These are phyloP conservation scores for Paedocypris sp. DNA, from an alignment of 2,113 vertebrate species.

Conservation along the genomic window DNA sequence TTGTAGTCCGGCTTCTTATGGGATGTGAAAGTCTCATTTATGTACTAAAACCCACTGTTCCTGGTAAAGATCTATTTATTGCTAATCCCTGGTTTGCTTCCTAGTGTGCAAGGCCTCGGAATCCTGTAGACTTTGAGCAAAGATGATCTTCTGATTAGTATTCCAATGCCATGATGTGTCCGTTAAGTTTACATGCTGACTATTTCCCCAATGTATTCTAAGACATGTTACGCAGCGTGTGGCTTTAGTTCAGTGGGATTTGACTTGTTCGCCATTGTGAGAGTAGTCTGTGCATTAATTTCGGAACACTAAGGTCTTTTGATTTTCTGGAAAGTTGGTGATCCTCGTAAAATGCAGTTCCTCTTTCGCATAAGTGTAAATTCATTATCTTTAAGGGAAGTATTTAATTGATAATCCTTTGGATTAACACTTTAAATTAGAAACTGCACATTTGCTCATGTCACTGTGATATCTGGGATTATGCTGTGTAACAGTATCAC, in stretches of 20 bases:
- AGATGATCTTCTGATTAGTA: slow-evolving; percentile 71
- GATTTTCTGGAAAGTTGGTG: slow-evolving; percentile 56
- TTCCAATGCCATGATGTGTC: slow-evolving; percentile 60
- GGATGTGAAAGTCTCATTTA: slow-evolving; percentile 49
- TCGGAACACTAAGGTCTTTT: slow-evolving; percentile 43
- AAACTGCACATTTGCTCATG: slow-evolving; percentile 51
- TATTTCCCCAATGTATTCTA: slow-evolving; percentile 47
- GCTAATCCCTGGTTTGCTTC: slow-evolving; percentile 64
- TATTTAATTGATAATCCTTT: slow-evolving; percentile 65
- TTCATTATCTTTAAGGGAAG: slow-evolving; percentile 66
- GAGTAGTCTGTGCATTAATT: slow-evolving; percentile 54
- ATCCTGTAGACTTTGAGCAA: slow-evolving; percentile 62
- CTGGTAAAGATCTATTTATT: slow-evolving; percentile 60
- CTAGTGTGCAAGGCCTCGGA: slow-evolving; percentile 55
- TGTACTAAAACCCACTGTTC: slow-evolving; percentile 55
- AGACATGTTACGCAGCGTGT: slow-evolving; percentile 24
- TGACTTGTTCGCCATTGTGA: slow-evolving; percentile 34
- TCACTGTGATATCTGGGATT: too few relatives aligned
- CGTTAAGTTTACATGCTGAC: slow-evolving; percentile 55
- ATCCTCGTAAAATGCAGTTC: slow-evolving; percentile 55
- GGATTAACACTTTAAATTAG: slow-evolving; percentile 52
- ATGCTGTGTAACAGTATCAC: too few relatives aligned
- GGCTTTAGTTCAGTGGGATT: slow-evolving; percentile 38
- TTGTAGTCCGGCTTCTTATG: too few relatives aligned
- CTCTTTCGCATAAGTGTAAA: slow-evolving; percentile 60